phyloP scores from a whole-genome alignment of 2,113 vertebrate genomes.

The Toxotes chatareus region DNA sequence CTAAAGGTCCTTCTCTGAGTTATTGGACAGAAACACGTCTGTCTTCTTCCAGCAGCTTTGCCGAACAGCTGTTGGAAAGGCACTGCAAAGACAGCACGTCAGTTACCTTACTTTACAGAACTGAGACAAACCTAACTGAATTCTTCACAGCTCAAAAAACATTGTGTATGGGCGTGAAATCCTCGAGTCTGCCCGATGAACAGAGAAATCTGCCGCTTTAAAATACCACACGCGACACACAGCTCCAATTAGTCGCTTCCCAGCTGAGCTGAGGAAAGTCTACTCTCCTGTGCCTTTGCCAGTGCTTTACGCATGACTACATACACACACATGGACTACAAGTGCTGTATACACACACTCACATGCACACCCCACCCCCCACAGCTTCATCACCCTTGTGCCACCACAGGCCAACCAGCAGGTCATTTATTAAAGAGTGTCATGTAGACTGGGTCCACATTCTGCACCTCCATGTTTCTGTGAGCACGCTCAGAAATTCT shows the following conservation, averaged over 20 bases:
- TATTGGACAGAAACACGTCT: background rate
- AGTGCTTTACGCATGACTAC: background rate
- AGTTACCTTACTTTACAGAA: background rate
- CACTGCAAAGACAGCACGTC: background rate
- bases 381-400: too few species aligned
- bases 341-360: too few species aligned
- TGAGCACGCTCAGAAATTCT: background rate
- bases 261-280: constrained; percentile 28
- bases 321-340: too few species aligned
- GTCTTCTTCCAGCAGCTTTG: background rate
- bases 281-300: background rate
- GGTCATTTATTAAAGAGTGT: background rate
- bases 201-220: background rate
- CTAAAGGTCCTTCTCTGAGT: background rate
- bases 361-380: too few species aligned
- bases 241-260: constrained; percentile 32
- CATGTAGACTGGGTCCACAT: background rate
- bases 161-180: background rate
- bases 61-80: background rate
- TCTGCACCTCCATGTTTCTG: background rate
- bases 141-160: background rate
- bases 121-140: background rate
- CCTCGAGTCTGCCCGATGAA: too few species aligned
- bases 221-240: constrained; percentile 3
- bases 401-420: background rate